phyloP scores from a whole-genome alignment of 2,797 vertebrate species.

The Morelia viridis region DNA sequence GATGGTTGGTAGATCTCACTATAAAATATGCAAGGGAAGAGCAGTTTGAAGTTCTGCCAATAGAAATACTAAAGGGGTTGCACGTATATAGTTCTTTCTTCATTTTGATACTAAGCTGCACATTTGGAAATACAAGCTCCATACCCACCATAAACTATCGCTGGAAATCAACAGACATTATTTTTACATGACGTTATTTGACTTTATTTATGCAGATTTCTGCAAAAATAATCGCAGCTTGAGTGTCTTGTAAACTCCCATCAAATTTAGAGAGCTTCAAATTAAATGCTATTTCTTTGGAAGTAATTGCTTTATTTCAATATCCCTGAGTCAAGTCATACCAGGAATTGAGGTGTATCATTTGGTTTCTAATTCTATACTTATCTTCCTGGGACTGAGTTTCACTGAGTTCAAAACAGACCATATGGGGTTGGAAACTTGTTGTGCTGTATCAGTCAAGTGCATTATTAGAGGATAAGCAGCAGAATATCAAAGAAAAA shows the following conservation, averaged over 20 bases:
- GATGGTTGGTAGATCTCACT: not conserved
- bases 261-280: constrained; percentile 26
- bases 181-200: not conserved
- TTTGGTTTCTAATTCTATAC: not conserved
- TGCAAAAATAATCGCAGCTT: not conserved
- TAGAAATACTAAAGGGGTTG: not conserved
- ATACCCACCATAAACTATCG: not conserved
- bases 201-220: not conserved
- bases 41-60: not conserved
- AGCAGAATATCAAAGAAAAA: not conserved
- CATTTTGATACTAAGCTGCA: not conserved
- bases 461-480: not conserved
- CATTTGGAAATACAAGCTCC: not conserved
- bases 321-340: not conserved
- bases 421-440: not conserved
- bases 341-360: not conserved
- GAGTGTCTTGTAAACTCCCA: not conserved
- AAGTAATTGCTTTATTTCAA: not conserved
- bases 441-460: constrained; percentile 3
- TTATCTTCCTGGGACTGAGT: not conserved
- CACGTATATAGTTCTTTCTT: not conserved
- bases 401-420: not conserved
- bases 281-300: constrained; percentile 20
- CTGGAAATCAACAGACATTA: not conserved
- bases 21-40: not conserved